Evolutionary conservation across 2,113 vertebrate genomes (phyloP).

Genomic region (Catharus fuscescens): DNA sequence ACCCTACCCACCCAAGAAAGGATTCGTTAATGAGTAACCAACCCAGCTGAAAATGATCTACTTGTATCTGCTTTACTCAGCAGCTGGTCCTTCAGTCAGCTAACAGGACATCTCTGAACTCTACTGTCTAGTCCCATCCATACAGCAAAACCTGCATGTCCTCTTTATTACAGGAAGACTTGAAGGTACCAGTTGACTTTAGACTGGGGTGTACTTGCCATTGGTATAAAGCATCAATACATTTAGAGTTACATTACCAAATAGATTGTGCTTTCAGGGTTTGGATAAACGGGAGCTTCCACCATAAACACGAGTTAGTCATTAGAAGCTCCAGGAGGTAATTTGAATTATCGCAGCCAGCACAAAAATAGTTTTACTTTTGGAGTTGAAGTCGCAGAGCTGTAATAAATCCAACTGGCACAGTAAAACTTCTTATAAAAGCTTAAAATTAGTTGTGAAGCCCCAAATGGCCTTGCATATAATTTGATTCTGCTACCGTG

Average conservation of each 20-base stretch:
- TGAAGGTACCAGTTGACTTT: not conserved
- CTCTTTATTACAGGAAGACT: not conserved
- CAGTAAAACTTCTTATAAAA: slow-evolving; percentile 2
- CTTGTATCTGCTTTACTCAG: not conserved
- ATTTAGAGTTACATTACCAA: not conserved
- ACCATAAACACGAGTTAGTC: not conserved
- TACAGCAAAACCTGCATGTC: not conserved
- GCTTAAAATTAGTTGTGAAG: slow-evolving; percentile 19
- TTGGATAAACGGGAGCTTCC: slow-evolving; percentile 5
- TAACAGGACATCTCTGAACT: not conserved
- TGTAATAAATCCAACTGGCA: not conserved
- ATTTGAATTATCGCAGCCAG: not conserved
- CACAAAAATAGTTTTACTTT: slow-evolving; percentile 20
- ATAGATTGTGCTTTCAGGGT: not conserved
- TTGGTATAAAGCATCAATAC: not conserved
- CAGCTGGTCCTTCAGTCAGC: not conserved
- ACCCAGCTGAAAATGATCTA: not conserved
- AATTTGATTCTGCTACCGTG: not conserved
- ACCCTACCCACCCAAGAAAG: not conserved
- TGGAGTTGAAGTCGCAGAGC: not conserved
- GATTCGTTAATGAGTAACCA: not conserved
- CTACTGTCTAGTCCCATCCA: not conserved
- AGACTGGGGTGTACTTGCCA: not conserved
- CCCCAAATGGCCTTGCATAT: not conserved
- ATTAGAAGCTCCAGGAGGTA: not conserved